Evolutionary conservation across 2,888 invertebrate species (phyloP).

Genomic region (Anthoptus insignis): DNA sequence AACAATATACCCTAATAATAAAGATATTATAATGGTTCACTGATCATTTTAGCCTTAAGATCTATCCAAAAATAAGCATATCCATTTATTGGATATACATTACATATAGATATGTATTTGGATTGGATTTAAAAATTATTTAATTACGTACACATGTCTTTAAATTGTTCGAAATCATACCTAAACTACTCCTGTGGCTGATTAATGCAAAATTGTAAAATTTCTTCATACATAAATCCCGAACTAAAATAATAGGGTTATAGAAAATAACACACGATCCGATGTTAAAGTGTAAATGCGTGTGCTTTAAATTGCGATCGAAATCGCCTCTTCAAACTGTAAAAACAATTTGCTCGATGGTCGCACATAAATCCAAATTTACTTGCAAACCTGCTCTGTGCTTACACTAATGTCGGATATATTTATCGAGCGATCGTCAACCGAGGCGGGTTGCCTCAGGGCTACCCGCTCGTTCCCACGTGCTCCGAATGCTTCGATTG

Average conservation of each 20-base stretch:
- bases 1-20: no score
- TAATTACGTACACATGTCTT: no score
- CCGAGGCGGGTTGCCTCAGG: slow-evolving; percentile 76
- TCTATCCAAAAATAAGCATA: no score
- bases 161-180: background rate
- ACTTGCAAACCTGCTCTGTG: slow-evolving; percentile 65
- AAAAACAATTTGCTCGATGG: slow-evolving; percentile 49
- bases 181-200: background rate
- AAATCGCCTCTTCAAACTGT: slow-evolving; percentile 34
- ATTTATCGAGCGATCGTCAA: slow-evolving; percentile 85
- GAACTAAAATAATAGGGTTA: slow-evolving; percentile 25
- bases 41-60: no score
- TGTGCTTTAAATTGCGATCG: slow-evolving; percentile 37
- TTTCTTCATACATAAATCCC: slow-evolving; percentile 21
- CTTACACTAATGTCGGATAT: slow-evolving; percentile 77
- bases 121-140: no score
- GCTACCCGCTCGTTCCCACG: slow-evolving; percentile 84
- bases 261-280: slow-evolving; percentile 33
- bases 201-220: slow-evolving; percentile 7
- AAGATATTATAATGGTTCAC: no score
- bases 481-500: slow-evolving; percentile 84
- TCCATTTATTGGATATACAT: no score
- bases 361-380: slow-evolving; percentile 59
- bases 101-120: no score
- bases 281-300: slow-evolving; percentile 35